Evolutionary conservation across 2,113 vertebrate species (phyloP).

Genomic region (Azemiops feae): DNA sequence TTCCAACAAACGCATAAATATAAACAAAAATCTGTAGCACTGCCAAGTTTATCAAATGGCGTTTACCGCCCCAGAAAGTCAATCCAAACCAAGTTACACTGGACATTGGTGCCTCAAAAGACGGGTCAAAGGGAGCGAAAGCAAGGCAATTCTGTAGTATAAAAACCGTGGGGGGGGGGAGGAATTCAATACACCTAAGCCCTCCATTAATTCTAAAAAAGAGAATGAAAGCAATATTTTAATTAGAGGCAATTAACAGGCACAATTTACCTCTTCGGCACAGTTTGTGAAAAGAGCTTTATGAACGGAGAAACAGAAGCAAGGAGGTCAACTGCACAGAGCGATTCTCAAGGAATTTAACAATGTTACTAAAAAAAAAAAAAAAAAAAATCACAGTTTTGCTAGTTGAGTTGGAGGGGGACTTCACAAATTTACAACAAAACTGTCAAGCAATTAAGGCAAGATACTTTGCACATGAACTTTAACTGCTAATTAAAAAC

Average conservation of each 20-base stretch:
- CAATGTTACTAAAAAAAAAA: slow-evolving; percentile 60
- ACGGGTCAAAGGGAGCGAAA: neutral
- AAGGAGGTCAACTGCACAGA: slow-evolving; percentile 53
- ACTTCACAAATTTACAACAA: slow-evolving; percentile 80
- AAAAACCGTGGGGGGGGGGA: neutral
- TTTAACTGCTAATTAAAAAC: slow-evolving; percentile 87
- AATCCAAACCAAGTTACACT: neutral
- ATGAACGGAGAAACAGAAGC: slow-evolving; percentile 19
- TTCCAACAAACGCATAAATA: neutral
- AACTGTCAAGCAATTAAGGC: slow-evolving; percentile 86
- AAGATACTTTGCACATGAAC: slow-evolving; percentile 83
- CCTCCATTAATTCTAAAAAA: slow-evolving; percentile 9
- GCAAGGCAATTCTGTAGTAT: neutral
- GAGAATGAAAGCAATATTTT: slow-evolving; percentile 24
- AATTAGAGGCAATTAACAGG: slow-evolving; percentile 20
- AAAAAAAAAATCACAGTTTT: slow-evolving; percentile 69
- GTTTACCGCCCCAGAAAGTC: neutral
- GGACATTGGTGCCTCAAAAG: accelerated
- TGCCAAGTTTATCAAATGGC: neutral
- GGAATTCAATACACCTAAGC: neutral
- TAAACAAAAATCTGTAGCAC: neutral
- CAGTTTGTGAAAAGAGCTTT: slow-evolving; percentile 29
- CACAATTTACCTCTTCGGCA: slow-evolving; percentile 19
- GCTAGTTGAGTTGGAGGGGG: slow-evolving; percentile 69
- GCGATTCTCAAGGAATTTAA: slow-evolving; percentile 40